Conservation (phyloP, 1,140 invertebrate species). For the Anastatus disparis region DNA sequence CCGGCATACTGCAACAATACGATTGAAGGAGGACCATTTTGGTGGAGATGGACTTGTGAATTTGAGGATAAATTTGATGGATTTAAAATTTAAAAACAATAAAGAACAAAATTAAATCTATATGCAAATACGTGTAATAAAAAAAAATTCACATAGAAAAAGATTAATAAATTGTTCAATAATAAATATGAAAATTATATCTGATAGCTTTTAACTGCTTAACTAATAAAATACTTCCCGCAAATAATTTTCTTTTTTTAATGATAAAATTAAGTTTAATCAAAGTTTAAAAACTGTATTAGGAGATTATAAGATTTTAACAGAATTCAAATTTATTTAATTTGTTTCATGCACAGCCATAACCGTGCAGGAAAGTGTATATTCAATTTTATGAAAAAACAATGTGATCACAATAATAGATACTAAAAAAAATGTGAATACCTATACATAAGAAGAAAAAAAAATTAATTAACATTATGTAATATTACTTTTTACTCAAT, state of each 20-base stretch:
- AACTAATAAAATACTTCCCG: no score
- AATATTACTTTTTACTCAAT: no score
- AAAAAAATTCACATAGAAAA: conserved; percentile 14
- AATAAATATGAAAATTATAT: no score
- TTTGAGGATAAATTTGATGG: no score
- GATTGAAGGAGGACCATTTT: conserved; percentile 47
- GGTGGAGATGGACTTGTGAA: conserved; percentile 15
- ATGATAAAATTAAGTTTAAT: no score
- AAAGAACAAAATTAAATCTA: conserved; percentile 24
- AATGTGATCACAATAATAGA: neutral
- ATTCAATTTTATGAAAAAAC: conserved; percentile 17
- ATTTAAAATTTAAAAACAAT: conserved; percentile 9
- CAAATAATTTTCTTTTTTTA: neutral
- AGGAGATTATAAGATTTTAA: neutral
- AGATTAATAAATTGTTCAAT: no score
- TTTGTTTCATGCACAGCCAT: conserved; percentile 33
- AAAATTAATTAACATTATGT: conserved; percentile 1
- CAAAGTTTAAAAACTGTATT: no score
- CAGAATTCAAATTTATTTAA: neutral
- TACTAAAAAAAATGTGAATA: conserved; percentile 1
- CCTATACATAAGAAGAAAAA: neutral
- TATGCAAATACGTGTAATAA: conserved; percentile 2
- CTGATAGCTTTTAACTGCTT: no score
- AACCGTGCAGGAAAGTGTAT: conserved; percentile 30
- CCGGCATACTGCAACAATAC: conserved; percentile 55